Base-by-base conservation (phyloP, 2,797 vertebrate species). In the Botia almorhae region DNA sequence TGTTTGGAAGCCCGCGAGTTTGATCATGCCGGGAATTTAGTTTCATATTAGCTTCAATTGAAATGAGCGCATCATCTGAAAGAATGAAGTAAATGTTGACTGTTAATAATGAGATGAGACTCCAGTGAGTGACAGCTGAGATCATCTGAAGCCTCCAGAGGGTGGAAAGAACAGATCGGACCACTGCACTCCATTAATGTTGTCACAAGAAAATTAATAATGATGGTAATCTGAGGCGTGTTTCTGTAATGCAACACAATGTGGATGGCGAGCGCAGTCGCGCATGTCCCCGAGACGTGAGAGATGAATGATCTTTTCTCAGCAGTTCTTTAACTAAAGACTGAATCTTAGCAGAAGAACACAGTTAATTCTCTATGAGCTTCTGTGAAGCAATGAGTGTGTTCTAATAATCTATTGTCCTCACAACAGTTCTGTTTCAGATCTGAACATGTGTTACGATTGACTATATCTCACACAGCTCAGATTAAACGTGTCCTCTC, bases 121-220 rank as follows among this genome's bases (percentile, higher is more conserved):
- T 69, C 10, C 43, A 46, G 64, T 69, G 64, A 84, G 87, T 87
- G 88, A 89, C 81, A 85, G 81, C 68, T 84, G 64, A 75, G 78
- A 74, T 53, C 74, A 67, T 85, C 75, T 74, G 85, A 79, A 82
- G 72, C 78, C 86, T 84, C 72, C 82, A 84, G 85, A 85, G 78
- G 84, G 81, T 76, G 84, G 83, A 74, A 84, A 70, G 81, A 53
- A 73, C 16, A 82, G 79, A 84, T 90, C 88, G 90, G 90, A 89
- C 88, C 92, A 85, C 91, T 90, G 88, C 91, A 90, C 89, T 82
- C 87, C 86, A 92, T 94, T 93, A 93, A 93, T 89, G 88, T 81
- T 82, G 89, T 91, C 90, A 85, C 81, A 80, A 86, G 83, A 63
- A 88, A 88, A 93, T 92, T 88, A 91, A 90, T 87, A 86, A 83